Evolutionary conservation across 1,140 invertebrate genomes (phyloP), one percentile per base, ranked within the genome.

Genomic region (Holotrichia oblita): DNA sequence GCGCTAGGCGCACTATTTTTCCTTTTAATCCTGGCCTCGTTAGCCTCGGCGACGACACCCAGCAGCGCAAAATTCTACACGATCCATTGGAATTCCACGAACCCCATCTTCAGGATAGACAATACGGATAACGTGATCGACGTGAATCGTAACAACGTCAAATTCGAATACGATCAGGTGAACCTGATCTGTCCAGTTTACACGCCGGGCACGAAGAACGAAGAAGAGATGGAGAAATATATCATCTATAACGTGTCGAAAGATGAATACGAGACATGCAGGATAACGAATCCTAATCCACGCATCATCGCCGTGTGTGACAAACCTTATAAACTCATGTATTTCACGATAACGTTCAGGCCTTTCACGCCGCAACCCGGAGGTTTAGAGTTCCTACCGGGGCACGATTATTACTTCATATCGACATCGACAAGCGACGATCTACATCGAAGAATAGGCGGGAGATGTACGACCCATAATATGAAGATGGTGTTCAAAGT

Each of bases 51-150:
- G 17, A 79, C 80, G 6, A 79, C 80, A 59, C 85, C 85, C 1
- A 84, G 84, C 75, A 85, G 82, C 77, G 85, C 86, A 24, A 84
- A 83, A 76, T 84, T 85, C 77, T 86, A 86, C 80, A 86, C 84
- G 17, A 87, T 87, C 78, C 85, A 87, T 78, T 87, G 86, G 86
- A 87, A 87, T 80, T 86, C 85, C 10, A 84, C 85, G 76, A 87
- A 86, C 76, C 85, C 85, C 89, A 98, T 97, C 92, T 98, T 98
- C 90, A 93, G 96, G 87, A 98, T 98, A 92, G 96, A 98, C 91
- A 98, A 98, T 88, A 98, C 96, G 40, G 97, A 98, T 88, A 96
- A 98, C 88, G 97, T 98, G 87, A 97, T 98, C 86, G 96, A 98
- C 88, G 94, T 98, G 80, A 98, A 98, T 89, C 95, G 96, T 88